Evolutionary conservation across 53 echinoderm and acorn worm species (phyloP), one percentile per base, ranked within the genome.

Genomic region (Echinometra lucunter): DNA sequence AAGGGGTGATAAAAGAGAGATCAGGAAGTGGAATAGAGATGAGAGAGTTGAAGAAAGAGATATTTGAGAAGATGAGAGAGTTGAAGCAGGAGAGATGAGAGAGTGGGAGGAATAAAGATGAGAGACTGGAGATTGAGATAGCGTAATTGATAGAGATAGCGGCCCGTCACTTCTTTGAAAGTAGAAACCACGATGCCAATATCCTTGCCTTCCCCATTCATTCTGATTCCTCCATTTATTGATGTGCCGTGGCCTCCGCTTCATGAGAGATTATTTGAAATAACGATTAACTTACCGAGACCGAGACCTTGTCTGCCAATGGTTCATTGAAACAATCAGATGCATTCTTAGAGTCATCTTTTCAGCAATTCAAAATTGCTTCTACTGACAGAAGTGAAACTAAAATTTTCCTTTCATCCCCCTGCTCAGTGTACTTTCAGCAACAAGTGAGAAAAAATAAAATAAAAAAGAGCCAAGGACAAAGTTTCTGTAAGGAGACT

Each of bases 131-230:
- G 49, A 85, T 47, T n/a, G 45, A 85, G 85, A 85, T 49, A 49
- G n/a, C 49, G 28, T 85, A 85, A 85, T 85, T 85, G 85, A 49
- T 45, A 49, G 49, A 85, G 85, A 85, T 85, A 85, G 85, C 85
- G 82, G 23, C 82, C 82, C 82, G 44, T 49, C 85, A 49, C n/a
- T 85, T 85, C 85, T 42, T 49, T 28, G 85, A 49, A 85, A 63
- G 45, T 49, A 28, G 85, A 45, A 85, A 85, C 78, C 85, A 45
- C 27, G 28, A 66, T 95, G 47, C 57, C 66, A 16, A 27, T 72
- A 27, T 72, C 3, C 44, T 63, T 38, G 15, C 19, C 2, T 38
- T 80, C 44, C n/a, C n/a, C n/a, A n/a, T 19, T 23, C 17, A 4
- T 47, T 47, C 9, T 47, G 9, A 47, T 6, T 4, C 49, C 49